Conservation (phyloP, 2,113 vertebrate species). For the Syngnathus floridae region DNA sequence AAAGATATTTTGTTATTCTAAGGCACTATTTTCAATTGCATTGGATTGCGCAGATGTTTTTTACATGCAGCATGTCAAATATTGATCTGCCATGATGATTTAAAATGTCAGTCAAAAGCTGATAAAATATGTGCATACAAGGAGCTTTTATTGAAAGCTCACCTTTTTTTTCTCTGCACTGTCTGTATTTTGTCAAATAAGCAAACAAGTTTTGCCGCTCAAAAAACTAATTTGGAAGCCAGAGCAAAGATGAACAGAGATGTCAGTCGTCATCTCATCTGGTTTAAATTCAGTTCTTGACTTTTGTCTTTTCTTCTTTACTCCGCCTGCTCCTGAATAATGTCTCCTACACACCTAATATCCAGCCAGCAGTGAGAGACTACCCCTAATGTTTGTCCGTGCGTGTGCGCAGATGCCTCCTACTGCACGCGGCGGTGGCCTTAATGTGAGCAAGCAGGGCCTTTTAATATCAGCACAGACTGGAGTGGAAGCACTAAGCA, state of each 20-base stretch:
- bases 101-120: neutral
- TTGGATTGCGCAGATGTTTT: too few species aligned
- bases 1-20: too few species aligned
- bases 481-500: constrained; percentile 62
- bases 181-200: constrained; percentile 33
- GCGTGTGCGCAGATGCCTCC: constrained; percentile 31
- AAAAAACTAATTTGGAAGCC: constrained; percentile 43
- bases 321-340: constrained; percentile 53
- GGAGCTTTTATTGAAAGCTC: neutral
- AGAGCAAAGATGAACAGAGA: constrained; percentile 34
- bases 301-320: constrained; percentile 52
- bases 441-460: constrained; percentile 72
- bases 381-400: constrained; percentile 62
- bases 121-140: neutral
- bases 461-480: constrained; percentile 73
- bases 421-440: constrained; percentile 35
- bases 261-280: constrained; percentile 44
- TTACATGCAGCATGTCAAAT: neutral
- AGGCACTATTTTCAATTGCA: too few species aligned
- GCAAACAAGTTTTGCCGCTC: constrained; percentile 29
- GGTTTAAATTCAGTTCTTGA: constrained; percentile 65
- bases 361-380: constrained; percentile 61
- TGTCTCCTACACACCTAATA: constrained; percentile 69
- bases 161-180: neutral
- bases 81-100: neutral